Percentiles rank a stretch among this genome's conserved stretches.
These are phyloP conservation scores for Hemibagrus guttatus DNA, from an alignment of 2,797 vertebrate genomes.

Conservation along the genomic window DNA sequence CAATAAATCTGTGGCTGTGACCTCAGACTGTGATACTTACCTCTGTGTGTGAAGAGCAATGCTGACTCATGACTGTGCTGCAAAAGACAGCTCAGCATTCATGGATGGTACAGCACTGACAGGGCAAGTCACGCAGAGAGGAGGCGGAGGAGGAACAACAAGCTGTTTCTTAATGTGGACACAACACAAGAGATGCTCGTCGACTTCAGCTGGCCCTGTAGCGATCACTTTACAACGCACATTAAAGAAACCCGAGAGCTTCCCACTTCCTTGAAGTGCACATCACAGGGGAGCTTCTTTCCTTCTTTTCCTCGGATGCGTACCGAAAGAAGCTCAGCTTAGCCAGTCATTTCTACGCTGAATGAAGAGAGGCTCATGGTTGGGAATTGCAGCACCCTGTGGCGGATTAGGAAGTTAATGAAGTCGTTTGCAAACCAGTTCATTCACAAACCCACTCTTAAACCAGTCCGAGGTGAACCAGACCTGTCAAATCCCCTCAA, in stretches of 20 bases:
- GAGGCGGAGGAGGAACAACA: slow-evolving; percentile 2
- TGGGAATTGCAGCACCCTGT: background rate
- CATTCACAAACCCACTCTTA: background rate
- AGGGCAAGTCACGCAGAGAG: background rate
- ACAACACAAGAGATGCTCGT: background rate
- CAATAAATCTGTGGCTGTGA: background rate
- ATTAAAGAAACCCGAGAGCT: background rate
- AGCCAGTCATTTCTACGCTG: background rate
- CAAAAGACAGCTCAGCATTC: background rate
- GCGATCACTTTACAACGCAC: background rate
- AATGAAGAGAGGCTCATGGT: background rate
- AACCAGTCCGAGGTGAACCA: background rate
- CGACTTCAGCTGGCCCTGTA: background rate
- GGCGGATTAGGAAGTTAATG: background rate
- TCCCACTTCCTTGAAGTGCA: background rate
- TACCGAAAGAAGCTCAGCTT: background rate
- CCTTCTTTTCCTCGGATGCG: too few relatives aligned
- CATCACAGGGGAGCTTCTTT: background rate
- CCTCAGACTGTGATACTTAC: background rate
- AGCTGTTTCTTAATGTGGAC: background rate
- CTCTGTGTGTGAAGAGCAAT: background rate
- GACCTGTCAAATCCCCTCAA: background rate
- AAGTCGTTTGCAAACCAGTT: background rate
- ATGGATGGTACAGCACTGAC: background rate
- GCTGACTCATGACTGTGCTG: background rate